Evolutionary conservation across 2,888 invertebrate genomes (phyloP).

Genomic region (Autographa pulchrina): DNA sequence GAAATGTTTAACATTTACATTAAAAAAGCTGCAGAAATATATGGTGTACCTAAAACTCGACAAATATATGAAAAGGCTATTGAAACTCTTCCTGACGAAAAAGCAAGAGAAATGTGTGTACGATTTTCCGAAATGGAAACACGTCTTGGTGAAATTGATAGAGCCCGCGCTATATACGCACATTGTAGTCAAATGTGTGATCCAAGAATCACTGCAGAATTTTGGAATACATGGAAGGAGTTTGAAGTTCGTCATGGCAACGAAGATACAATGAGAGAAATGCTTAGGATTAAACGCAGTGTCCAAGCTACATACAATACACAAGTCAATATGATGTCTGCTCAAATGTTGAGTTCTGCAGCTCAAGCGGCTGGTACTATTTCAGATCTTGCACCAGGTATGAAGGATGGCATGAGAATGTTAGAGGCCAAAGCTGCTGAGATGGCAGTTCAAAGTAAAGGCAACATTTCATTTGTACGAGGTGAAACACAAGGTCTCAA

Average conservation of each 20-base stretch:
- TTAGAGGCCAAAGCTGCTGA: conserved; percentile 95
- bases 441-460: conserved; percentile 89
- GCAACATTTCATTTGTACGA: conserved; percentile 95
- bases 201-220: conserved; percentile 97
- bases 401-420: conserved; percentile 96
- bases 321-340: conserved; percentile 99
- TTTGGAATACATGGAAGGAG: conserved; percentile 99
- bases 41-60: conserved; percentile 98
- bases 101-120: conserved; percentile 98
- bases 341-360: conserved; percentile 97
- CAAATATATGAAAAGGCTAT: conserved; percentile 99
- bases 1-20: conserved; percentile 99
- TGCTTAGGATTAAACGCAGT: conserved; percentile 99
- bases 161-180: conserved; percentile 98
- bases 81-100: conserved; percentile 96
- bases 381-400: conserved; percentile 93
- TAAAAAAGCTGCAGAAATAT: conserved; percentile 99
- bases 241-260: conserved; percentile 99
- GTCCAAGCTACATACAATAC: conserved; percentile 99
- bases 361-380: conserved; percentile 91
- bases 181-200: conserved; percentile 99
- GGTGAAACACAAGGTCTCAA: conserved; percentile 95
- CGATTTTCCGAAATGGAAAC: conserved; percentile 99
- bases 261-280: conserved; percentile 99
- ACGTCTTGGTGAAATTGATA: conserved; percentile 99